Evolutionary conservation across 2,113 vertebrate genomes (phyloP).

Genomic region (Meles meles): DNA sequence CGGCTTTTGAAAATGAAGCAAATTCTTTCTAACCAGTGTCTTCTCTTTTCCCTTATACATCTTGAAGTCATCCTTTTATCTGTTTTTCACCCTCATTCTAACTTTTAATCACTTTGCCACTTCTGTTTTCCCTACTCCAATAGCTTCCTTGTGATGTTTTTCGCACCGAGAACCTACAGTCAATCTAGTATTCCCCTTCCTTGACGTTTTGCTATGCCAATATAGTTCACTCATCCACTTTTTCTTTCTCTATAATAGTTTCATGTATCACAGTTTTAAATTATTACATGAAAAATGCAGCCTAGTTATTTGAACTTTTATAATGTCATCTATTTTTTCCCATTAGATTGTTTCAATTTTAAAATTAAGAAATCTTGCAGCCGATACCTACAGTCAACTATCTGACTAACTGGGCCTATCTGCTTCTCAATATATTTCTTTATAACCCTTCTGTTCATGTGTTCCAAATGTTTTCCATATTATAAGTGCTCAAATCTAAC

Average conservation of each 20-base stretch:
- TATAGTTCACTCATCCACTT: not conserved
- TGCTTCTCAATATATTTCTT: constrained; percentile 2
- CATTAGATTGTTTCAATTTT: constrained; percentile 13
- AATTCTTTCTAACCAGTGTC: not conserved
- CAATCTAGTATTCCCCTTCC: not conserved
- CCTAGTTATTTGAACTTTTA: constrained; percentile 35
- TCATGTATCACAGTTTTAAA: not conserved
- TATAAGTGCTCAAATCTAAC: constrained; percentile 5
- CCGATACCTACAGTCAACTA: not conserved
- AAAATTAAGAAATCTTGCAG: constrained; percentile 21
- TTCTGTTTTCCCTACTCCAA: not conserved
- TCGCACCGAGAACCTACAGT: not conserved
- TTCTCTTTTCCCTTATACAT: not conserved
- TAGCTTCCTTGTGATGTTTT: not conserved
- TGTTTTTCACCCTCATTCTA: not conserved
- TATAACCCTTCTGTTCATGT: not conserved
- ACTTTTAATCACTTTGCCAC: not conserved
- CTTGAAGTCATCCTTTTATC: not conserved
- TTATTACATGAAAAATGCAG: not conserved
- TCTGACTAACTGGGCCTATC: not conserved
- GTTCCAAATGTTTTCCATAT: constrained; percentile 26
- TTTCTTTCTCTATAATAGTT: constrained; percentile 9
- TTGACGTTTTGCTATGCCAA: not conserved
- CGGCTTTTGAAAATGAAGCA: constrained; percentile 25
- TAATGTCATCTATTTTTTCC: not conserved